Evolutionary conservation across 2,113 vertebrate species (phyloP).

Genomic region (Propithecus coquereli): DNA sequence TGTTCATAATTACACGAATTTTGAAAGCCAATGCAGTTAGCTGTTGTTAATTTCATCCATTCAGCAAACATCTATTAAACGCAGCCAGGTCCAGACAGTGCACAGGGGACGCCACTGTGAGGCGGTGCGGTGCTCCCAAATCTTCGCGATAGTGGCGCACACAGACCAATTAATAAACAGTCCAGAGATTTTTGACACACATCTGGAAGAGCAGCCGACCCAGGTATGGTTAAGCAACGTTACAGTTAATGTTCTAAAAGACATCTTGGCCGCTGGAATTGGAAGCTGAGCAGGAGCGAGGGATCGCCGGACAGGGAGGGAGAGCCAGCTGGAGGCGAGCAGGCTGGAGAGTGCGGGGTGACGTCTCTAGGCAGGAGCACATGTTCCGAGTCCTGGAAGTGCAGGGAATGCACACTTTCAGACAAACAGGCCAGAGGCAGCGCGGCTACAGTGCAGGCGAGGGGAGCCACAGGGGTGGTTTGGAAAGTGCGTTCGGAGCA

Average conservation of each 20-base stretch:
- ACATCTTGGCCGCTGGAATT: neutral
- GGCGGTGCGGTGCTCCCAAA: rapidly evolving
- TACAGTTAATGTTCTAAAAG: neutral
- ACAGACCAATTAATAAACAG: neutral
- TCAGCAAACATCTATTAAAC: neutral
- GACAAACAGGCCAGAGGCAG: neutral
- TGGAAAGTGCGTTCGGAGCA: neutral
- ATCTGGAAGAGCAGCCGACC: neutral
- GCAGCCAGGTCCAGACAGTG: neutral
- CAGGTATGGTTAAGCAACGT: neutral
- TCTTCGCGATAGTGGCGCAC: rapidly evolving
- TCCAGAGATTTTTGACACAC: neutral
- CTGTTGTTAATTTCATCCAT: neutral
- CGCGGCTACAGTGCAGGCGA: rapidly evolving
- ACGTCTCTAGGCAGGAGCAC: neutral
- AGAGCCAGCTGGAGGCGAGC: too few species aligned
- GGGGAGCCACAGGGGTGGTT: neutral
- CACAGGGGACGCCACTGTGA: too few species aligned
- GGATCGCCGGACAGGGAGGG: too few species aligned
- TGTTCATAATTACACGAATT: neutral
- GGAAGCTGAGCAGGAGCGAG: neutral
- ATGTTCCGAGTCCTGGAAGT: neutral
- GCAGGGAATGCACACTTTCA: neutral
- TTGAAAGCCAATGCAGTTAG: neutral
- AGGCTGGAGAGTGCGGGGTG: too few species aligned